phyloP scores from a whole-genome alignment of 2,113 vertebrate genomes.

The Pogona vitticeps region DNA sequence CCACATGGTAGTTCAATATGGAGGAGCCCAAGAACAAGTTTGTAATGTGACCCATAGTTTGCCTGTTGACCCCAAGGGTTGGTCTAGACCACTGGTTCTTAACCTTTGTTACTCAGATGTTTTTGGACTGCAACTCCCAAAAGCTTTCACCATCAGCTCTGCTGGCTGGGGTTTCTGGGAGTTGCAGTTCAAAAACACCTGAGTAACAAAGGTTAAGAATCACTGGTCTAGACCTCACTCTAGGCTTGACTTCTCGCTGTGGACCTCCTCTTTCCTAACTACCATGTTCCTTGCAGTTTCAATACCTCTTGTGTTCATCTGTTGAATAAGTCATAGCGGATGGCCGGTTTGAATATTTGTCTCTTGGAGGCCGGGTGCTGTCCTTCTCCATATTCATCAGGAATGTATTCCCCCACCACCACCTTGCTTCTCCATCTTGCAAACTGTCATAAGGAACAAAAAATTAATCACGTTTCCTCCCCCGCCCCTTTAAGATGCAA shows the following conservation, averaged over 20 bases:
- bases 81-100: no score
- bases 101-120: no score
- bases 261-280: background rate
- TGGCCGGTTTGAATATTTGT: slow-evolving; percentile 52
- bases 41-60: background rate
- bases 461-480: slow-evolving; percentile 60
- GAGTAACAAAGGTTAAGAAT: no score
- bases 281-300: background rate
- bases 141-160: no score
- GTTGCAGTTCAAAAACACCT: no score
- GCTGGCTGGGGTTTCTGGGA: no score
- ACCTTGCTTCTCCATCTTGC: slow-evolving; percentile 68
- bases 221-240: background rate
- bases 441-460: slow-evolving; percentile 75
- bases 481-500: slow-evolving; percentile 53
- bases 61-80: background rate
- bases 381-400: slow-evolving; percentile 69
- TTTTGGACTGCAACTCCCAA: no score
- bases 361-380: slow-evolving; percentile 54
- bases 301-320: slow-evolving; percentile 34
- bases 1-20: background rate
- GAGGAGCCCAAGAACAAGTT: no score
- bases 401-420: slow-evolving; percentile 23
- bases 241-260: background rate
- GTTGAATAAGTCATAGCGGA: slow-evolving; percentile 48